phyloP scores from a whole-genome alignment of 2,888 invertebrate genomes.

The Serrognathus titanus region DNA sequence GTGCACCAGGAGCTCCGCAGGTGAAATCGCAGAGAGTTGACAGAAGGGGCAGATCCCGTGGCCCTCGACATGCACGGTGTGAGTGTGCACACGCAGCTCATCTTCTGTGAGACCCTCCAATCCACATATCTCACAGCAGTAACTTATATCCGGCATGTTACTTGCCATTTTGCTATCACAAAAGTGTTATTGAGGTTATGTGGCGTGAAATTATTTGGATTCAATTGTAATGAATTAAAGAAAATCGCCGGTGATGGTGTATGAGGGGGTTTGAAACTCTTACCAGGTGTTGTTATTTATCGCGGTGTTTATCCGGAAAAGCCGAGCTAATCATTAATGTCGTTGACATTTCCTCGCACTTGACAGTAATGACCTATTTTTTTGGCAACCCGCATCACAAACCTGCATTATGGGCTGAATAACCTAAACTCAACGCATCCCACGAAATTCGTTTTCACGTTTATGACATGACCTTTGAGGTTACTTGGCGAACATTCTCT shows the following conservation, averaged over 20 bases:
- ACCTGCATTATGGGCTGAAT: slow-evolving; percentile 6
- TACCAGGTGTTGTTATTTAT: slow-evolving; percentile 3
- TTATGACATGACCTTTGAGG: slow-evolving; percentile 18
- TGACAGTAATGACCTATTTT: slow-evolving; percentile 16
- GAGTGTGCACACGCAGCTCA: slow-evolving; percentile 74
- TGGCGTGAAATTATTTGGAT: not conserved
- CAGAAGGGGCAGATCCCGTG: slow-evolving; percentile 80
- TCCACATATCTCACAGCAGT: slow-evolving; percentile 83
- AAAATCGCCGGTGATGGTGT: not conserved
- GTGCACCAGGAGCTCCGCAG: slow-evolving; percentile 72
- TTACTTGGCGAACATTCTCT: slow-evolving; percentile 14
- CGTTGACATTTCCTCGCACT: slow-evolving; percentile 12
- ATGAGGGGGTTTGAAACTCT: not conserved
- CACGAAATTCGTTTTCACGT: slow-evolving; percentile 10
- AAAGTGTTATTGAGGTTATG: slow-evolving; percentile 8
- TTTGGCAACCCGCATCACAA: slow-evolving; percentile 20
- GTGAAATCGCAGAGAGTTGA: slow-evolving; percentile 68
- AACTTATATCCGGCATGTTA: slow-evolving; percentile 56
- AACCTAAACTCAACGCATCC: slow-evolving; percentile 13
- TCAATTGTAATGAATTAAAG: not conserved
- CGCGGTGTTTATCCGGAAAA: not conserved
- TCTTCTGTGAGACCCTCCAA: slow-evolving; percentile 75
- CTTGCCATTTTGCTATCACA: slow-evolving; percentile 46
- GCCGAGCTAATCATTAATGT: slow-evolving; percentile 13
- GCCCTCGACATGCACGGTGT: slow-evolving; percentile 74